phyloP scores from a whole-genome alignment of 2,113 vertebrate species.

The Halcyon malimbica region DNA sequence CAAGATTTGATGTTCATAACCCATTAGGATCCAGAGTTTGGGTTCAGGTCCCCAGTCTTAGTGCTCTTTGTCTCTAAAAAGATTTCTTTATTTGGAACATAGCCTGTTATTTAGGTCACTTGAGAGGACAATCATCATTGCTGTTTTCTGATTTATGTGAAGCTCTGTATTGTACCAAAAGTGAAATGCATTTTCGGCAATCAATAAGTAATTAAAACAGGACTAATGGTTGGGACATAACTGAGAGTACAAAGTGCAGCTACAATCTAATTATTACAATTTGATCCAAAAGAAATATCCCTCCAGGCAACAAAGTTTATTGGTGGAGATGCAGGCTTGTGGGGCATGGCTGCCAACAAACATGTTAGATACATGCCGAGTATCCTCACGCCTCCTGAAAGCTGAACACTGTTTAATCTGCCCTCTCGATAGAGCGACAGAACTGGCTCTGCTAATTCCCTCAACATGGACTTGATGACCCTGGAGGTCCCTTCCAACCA shows the following conservation, averaged over 20 bases:
- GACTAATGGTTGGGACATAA: slow-evolving; percentile 7
- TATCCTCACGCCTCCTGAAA: background rate
- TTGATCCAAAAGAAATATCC: slow-evolving; percentile 6
- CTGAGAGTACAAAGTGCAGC: slow-evolving; percentile 11
- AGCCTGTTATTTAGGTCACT: background rate
- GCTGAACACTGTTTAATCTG: background rate
- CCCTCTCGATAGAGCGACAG: background rate
- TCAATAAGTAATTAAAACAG: slow-evolving; percentile 66
- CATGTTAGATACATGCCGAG: background rate
- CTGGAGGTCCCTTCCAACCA: too few species aligned
- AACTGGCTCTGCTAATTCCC: background rate
- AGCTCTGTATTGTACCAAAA: slow-evolving; percentile 5
- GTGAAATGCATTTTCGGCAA: slow-evolving; percentile 34
- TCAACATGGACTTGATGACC: background rate
- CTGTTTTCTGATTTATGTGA: slow-evolving; percentile 22
- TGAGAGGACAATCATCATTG: background rate
- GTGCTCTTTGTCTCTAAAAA: background rate
- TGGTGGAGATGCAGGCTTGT: background rate
- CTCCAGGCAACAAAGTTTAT: background rate
- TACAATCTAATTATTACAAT: slow-evolving; percentile 45
- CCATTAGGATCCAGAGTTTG: background rate
- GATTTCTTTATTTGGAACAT: background rate
- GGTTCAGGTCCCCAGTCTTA: background rate
- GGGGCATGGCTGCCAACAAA: background rate
- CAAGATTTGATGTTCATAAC: background rate